A percentile compares a stretch with the other conserved stretches of the same genome.
phyloP scores from a whole-genome alignment of 2,888 invertebrate species.

The Hydrotaea cyrtoneurina region DNA sequence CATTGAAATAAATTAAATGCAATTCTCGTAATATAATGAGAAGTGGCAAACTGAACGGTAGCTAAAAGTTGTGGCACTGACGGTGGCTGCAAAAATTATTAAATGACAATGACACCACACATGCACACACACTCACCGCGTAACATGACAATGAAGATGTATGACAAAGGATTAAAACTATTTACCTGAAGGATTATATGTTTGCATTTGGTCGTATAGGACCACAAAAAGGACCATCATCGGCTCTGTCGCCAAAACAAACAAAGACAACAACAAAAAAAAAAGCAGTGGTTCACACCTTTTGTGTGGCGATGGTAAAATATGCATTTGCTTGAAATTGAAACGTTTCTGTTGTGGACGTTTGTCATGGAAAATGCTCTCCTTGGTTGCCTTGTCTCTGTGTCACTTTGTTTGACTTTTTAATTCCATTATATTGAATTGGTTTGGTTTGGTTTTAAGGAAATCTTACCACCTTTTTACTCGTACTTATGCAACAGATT shows the following conservation, averaged over 20 bases:
- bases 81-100: slow-evolving; percentile 40
- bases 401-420: slow-evolving; percentile 57
- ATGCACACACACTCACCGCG: neutral
- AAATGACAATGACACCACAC: slow-evolving; percentile 49
- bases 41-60: slow-evolving; percentile 15
- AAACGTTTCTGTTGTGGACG: neutral
- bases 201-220: slow-evolving; percentile 42
- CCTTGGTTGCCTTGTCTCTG: neutral
- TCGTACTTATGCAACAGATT: slow-evolving; percentile 47
- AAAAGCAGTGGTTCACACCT: slow-evolving; percentile 57
- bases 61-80: too few species aligned
- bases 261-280: too few species aligned
- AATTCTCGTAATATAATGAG: slow-evolving; percentile 45
- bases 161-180: slow-evolving; percentile 68
- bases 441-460: slow-evolving; percentile 31
- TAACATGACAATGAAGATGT: slow-evolving; percentile 53
- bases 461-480: slow-evolving; percentile 42
- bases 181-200: slow-evolving; percentile 70
- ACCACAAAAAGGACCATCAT: slow-evolving; percentile 40
- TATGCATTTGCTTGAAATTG: slow-evolving; percentile 35
- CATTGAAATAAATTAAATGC: slow-evolving; percentile 46
- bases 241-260: neutral
- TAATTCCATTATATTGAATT: slow-evolving; percentile 54
- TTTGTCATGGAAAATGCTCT: neutral
- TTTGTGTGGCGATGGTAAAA: slow-evolving; percentile 35